Percentiles rank a stretch among this genome's conserved stretches.
phyloP scores from a whole-genome alignment of 64 coral and sea anemone genomes.

The Porites lutea region DNA sequence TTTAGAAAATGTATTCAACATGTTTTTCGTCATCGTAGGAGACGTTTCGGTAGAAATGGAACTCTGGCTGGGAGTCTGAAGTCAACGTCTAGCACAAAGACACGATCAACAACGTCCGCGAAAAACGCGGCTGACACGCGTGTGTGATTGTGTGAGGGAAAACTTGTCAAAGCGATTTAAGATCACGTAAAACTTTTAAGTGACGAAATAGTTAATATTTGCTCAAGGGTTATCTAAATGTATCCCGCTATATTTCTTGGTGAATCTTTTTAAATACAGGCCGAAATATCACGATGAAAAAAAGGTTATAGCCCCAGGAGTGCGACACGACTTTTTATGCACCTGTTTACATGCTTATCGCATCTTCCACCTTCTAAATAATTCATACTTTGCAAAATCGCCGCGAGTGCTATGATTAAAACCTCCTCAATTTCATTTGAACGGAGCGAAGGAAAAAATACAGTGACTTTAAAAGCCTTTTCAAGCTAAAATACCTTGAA shows the following conservation, averaged over 20 bases:
- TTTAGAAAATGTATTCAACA: slow-evolving; percentile 54
- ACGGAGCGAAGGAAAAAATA: background rate
- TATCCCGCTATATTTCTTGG: background rate
- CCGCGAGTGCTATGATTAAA: background rate
- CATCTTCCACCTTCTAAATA: slow-evolving; percentile 1
- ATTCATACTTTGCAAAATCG: background rate
- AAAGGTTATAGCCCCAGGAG: background rate
- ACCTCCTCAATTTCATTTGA: background rate
- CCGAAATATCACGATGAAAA: background rate
- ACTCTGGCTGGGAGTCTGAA: background rate
- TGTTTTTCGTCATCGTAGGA: slow-evolving; percentile 16
- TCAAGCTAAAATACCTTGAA: background rate
- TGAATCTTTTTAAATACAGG: background rate
- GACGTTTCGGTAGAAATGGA: background rate
- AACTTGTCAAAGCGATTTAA: background rate
- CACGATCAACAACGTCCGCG: background rate
- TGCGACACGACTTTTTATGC: background rate
- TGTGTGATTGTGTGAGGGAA: background rate
- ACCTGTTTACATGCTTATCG: background rate
- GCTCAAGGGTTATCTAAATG: background rate
- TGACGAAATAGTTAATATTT: background rate
- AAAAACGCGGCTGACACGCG: background rate
- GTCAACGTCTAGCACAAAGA: slow-evolving; percentile 12
- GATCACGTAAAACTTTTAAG: background rate
- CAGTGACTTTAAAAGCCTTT: background rate